phyloP scores from a whole-genome alignment of 2,113 vertebrate species.

The Lagenorhynchus albirostris region DNA sequence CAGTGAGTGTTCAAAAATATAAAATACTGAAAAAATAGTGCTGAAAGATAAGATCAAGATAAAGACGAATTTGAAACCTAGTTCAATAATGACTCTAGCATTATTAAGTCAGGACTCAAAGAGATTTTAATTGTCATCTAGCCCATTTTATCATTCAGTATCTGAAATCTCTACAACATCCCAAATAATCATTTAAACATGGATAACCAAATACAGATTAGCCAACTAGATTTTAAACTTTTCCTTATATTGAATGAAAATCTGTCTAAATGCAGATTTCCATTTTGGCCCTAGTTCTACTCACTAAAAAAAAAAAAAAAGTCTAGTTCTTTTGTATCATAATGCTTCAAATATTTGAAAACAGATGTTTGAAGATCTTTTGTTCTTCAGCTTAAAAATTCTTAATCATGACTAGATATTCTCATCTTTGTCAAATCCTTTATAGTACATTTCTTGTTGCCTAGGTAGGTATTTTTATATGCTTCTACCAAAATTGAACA shows the following conservation, averaged over 20 bases:
- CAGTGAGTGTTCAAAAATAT: not conserved
- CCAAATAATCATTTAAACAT: not conserved
- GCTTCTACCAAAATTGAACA: not conserved
- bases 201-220: not conserved
- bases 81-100: not conserved
- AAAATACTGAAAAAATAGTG: not conserved
- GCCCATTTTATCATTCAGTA: not conserved
- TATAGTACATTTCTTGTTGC: not conserved
- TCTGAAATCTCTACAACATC: not conserved
- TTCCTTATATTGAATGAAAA: conserved; percentile 1
- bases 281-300: not conserved
- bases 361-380: not conserved
- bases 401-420: not conserved
- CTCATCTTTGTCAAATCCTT: not conserved
- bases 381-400: not conserved
- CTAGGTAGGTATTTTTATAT: not conserved
- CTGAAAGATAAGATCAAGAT: not conserved
- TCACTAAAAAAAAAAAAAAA: not conserved
- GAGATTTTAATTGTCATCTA: not conserved
- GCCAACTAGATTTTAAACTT: not conserved
- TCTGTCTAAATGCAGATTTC: not conserved
- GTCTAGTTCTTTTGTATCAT: not conserved
- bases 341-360: not conserved
- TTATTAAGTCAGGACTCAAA: not conserved
- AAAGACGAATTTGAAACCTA: not conserved